Conservation (phyloP, 2,888 invertebrate species). For the Latheticus oryzae region DNA sequence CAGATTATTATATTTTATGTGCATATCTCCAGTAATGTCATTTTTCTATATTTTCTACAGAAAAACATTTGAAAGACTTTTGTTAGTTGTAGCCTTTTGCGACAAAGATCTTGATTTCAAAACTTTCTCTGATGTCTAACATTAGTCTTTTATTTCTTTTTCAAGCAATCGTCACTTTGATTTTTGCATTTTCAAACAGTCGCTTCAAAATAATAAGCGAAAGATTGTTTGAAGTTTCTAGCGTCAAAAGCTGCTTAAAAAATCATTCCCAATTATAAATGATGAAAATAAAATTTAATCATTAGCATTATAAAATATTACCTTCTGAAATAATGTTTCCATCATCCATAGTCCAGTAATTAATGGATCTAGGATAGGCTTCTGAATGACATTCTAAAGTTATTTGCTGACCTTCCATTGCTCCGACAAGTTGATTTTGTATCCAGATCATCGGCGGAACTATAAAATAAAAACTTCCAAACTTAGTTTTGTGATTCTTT, state of each 20-base stretch:
- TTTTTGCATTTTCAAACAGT: constrained; percentile 12
- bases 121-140: constrained; percentile 24
- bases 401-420: constrained; percentile 74
- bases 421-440: constrained; percentile 78
- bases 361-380: constrained; percentile 79
- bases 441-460: constrained; percentile 82
- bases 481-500: constrained; percentile 7
- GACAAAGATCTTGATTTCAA: constrained; percentile 22
- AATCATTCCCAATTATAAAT: too few relatives aligned
- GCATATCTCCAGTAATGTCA: too few relatives aligned
- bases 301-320: constrained; percentile 50
- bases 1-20: too few relatives aligned
- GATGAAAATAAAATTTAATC: too few relatives aligned
- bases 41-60: too few relatives aligned
- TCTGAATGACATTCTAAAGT: constrained; percentile 80
- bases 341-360: constrained; percentile 78
- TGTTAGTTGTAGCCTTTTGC: constrained; percentile 15
- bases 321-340: constrained; percentile 69
- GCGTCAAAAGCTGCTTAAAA: constrained; percentile 1
- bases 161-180: constrained; percentile 17
- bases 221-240: constrained; percentile 18
- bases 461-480: constrained; percentile 58
- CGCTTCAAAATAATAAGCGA: constrained; percentile 30
- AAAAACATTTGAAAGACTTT: constrained; percentile 16
- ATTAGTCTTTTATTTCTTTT: constrained; percentile 20